These are phyloP conservation scores for Trematomus loennbergii DNA, from an alignment of 2,113 vertebrate genomes.

Conservation along the genomic window DNA sequence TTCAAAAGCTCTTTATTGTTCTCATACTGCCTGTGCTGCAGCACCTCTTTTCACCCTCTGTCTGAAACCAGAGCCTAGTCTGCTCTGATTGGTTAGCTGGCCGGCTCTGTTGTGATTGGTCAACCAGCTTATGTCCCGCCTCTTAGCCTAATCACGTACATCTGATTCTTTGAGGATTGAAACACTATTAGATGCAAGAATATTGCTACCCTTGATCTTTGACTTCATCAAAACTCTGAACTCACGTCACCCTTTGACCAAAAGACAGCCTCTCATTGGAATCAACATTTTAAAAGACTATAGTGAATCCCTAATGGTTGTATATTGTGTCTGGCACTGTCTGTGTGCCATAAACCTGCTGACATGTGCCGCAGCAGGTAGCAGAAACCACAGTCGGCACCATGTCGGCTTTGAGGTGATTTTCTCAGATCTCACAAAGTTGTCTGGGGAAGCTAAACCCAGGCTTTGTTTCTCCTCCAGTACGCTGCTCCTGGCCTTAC, in stretches of 20 bases:
- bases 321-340: not conserved
- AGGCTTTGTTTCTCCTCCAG: slow-evolving; percentile 24
- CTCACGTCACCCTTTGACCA: not conserved
- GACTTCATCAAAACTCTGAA: not conserved
- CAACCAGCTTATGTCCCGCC: too few species aligned
- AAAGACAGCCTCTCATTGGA: not conserved
- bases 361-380: not conserved
- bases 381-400: slow-evolving; percentile 5
- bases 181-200: not conserved
- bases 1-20: too few species aligned
- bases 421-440: slow-evolving; percentile 28
- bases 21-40: too few species aligned
- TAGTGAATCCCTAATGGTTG: not conserved
- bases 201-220: not conserved
- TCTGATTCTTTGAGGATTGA: not conserved
- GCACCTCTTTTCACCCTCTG: too few species aligned
- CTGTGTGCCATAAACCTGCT: slow-evolving; percentile 35
- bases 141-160: too few species aligned
- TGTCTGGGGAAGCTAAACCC: slow-evolving; percentile 24
- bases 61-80: too few species aligned
- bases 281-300: slow-evolving; percentile 7
- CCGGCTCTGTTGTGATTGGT: too few species aligned
- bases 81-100: too few species aligned
- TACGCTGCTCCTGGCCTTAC: not conserved
- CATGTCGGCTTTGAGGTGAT: slow-evolving; percentile 28